Evolutionary conservation across 2,888 invertebrate genomes (phyloP), one percentile per base, ranked within the genome.

Genomic region (Chirona hameri): DNA sequence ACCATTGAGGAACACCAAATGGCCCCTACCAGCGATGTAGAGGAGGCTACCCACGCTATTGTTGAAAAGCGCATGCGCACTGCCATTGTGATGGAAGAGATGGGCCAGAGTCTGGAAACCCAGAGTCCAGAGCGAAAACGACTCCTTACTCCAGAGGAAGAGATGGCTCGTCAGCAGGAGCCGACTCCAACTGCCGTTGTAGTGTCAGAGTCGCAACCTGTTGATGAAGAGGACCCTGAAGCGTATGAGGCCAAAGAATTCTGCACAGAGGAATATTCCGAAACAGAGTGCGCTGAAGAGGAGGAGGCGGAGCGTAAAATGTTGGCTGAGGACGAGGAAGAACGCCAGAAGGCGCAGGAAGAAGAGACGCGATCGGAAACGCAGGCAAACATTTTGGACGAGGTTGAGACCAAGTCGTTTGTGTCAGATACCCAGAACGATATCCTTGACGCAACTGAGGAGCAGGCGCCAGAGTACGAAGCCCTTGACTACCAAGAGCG

Each of bases 401-500:
- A 72, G 29, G 3, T 31, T 18, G 72, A 72, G 10, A 72, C 72
- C 72, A 69, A 24, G 27, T 69, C 69, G 10, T 69, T 69, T 15
- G 18, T 31, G 3, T 72, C 72, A n/a, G 72, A 72, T 15, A 72
- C 72, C 5, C 29, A 31, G 31, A 72, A 72, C 14, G 72, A 72
- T 14, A 72, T 72, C 0, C 72, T 72, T n/a, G 72, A 72, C 18
- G 31, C 24, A 10, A 39, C 24, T 1, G 46, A 76, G 76, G 76
- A 46, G 14, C 2, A 21, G 18, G 57, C n/a, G 80, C 79, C 24
- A 57, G 76, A 80, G 24, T n/a, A 65, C 24, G 65, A n/a, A 24
- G 27, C 39, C 18, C 31, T 4, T 31, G 82, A 82, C 29, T 81
- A 18, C 83, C 83, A 24, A 81, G 76, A 81, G 79, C 83, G 46